Conservation (phyloP, 1,140 invertebrate species). For the Sinella curviseta region DNA sequence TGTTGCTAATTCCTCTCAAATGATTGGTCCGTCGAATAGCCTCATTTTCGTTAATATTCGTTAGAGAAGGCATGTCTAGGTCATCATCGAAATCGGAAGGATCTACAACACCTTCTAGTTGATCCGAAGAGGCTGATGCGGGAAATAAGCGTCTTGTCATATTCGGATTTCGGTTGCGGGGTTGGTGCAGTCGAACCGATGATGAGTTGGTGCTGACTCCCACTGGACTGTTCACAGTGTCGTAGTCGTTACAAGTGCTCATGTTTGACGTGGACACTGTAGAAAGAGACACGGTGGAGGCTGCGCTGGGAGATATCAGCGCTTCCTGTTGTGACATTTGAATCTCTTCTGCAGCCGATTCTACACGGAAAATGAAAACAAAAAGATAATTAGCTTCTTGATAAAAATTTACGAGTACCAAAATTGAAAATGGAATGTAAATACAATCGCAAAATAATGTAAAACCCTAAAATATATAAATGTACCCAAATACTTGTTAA, state of each 20-base stretch:
- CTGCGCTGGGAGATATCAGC: background rate
- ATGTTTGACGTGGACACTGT: conserved; percentile 4
- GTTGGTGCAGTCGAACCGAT: background rate
- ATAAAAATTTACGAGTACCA: background rate
- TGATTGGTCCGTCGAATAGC: background rate
- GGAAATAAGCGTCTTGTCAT: background rate
- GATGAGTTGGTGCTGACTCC: background rate
- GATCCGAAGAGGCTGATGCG: background rate
- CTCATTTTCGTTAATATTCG: background rate
- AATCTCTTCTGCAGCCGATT: background rate
- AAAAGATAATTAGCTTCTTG: background rate
- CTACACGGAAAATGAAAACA: background rate
- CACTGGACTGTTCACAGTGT: background rate
- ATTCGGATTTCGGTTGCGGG: background rate
- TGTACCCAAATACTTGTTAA: too few relatives aligned
- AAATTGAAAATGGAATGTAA: too few relatives aligned
- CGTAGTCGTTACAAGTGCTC: conserved; percentile 9
- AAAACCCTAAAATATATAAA: too few relatives aligned
- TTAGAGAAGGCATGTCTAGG: background rate
- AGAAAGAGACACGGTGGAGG: conserved; percentile 7
- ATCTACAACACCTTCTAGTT: background rate
- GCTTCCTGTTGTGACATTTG: conserved; percentile 7
- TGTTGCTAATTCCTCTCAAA: background rate
- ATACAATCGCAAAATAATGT: too few relatives aligned
- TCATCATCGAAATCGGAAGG: conserved; percentile 12